Evolutionary conservation across 1,140 invertebrate species (phyloP), one percentile per base, ranked within the genome.

Genomic region (Drosophila nikananu): DNA sequence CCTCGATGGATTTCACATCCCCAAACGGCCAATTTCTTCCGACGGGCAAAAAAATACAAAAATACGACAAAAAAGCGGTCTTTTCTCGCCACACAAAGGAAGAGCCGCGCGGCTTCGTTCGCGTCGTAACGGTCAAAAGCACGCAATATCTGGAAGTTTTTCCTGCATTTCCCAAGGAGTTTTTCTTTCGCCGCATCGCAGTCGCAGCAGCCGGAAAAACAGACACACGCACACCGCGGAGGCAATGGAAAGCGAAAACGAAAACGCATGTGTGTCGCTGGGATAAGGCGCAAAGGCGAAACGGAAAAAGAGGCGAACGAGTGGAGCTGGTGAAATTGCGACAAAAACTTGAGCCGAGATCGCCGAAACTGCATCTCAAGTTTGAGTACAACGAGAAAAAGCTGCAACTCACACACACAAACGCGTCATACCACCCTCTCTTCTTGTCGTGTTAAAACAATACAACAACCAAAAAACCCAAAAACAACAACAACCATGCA

Each of bases 211-310:
- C 58, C 57, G 58, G 55, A 64, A 64, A 62, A 52, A 62, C 37
- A 42, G 35, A 59, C 51, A 64, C 62, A 37, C 52, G 52, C 51
- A 77, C 67, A 65, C 64, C 81, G 83, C 51, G 41, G 75, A 60
- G 68, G 77, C 60, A 71, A 79, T 84, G 81, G 83, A 89, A 70
- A 70, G 62, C 66, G 48, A 52, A 84, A 89, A 77, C 80, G 77
- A 87, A 87, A 87, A 82, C 83, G 83, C 80, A 83, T 87, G 83
- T 83, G 86, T 73, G 59, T 73, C 61, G 61, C 44, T 76, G 64
- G 80, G 84, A 89, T 90, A 89, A 90, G 84, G 52, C 67, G 72
- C 75, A 65, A 86, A 80, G 75, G 66, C 51, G 48, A 65, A 42
- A 49, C 65, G 55, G 35, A 51, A 46, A 60, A 72, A 67, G 32